These are phyloP conservation scores for Mesochorus sp. DNA, from an alignment of 2,888 invertebrate species.

Conservation along the genomic window DNA sequence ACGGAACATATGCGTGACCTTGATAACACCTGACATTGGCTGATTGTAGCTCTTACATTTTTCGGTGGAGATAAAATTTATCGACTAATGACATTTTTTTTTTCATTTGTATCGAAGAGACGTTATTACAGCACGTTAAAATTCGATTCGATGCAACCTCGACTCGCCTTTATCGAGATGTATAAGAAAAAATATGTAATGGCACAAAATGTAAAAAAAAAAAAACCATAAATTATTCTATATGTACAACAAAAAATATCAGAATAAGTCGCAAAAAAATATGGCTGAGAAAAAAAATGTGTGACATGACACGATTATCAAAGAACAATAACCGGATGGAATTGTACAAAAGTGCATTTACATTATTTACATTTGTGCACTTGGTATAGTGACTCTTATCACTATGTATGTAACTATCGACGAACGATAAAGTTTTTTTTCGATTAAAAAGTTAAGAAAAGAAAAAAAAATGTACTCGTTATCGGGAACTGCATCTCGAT, in stretches of 20 bases:
- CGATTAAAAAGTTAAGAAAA: not conserved
- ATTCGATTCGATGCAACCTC: not conserved
- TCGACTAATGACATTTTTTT: not conserved
- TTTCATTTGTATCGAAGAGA: not conserved
- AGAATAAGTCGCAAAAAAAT: not conserved
- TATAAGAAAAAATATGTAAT: no score
- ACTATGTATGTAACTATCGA: not conserved
- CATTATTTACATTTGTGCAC: not conserved
- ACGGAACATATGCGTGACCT: slow-evolving; percentile 38
- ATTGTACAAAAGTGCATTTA: not conserved
- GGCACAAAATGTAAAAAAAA: no score
- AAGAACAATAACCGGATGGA: not conserved
- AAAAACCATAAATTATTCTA: not conserved
- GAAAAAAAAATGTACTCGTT: not conserved
- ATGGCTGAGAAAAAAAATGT: not conserved
- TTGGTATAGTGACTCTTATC: not conserved
- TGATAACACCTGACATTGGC: not conserved
- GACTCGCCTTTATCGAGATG: no score
- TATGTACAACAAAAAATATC: not conserved
- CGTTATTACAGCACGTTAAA: not conserved
- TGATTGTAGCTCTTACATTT: not conserved
- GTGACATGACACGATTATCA: not conserved
- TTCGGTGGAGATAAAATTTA: not conserved
- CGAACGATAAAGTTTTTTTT: slow-evolving; percentile 8
- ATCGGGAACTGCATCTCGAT: not conserved